phyloP scores from a whole-genome alignment of 2,888 invertebrate species.

The Flexamia atlantica region DNA sequence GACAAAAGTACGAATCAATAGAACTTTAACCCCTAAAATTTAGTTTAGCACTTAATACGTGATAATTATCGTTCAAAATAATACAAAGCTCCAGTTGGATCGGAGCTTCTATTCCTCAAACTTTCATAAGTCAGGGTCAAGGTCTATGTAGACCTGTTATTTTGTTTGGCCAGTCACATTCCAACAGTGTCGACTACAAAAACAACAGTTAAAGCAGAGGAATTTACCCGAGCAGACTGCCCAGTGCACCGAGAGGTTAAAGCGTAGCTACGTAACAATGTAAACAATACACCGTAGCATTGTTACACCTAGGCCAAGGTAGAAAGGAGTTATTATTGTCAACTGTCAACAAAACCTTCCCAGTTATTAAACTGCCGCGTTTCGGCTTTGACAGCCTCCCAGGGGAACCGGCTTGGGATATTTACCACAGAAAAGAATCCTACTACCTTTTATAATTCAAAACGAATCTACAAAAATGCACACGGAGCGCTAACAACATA shows the following conservation, averaged over 20 bases:
- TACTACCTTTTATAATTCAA: slow-evolving; percentile 11
- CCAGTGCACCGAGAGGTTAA: background rate
- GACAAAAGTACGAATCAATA: too few species aligned
- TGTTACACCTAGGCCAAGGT: slow-evolving; percentile 47
- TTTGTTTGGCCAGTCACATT: slow-evolving; percentile 25
- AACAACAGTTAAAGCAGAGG: background rate
- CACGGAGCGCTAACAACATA: background rate
- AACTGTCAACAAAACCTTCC: slow-evolving; percentile 52
- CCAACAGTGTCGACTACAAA: background rate
- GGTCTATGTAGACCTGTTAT: slow-evolving; percentile 32
- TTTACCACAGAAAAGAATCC: background rate
- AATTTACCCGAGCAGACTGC: background rate
- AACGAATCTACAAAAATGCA: background rate
- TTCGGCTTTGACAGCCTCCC: slow-evolving; percentile 57
- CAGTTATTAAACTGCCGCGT: slow-evolving; percentile 51
- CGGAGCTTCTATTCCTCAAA: slow-evolving; percentile 10
- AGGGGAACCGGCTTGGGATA: background rate
- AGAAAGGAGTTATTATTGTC: slow-evolving; percentile 21
- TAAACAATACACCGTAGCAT: slow-evolving; percentile 34
- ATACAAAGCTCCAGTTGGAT: background rate
- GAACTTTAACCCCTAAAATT: too few species aligned
- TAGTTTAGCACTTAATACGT: too few species aligned
- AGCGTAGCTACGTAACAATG: background rate
- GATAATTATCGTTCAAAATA: too few species aligned
- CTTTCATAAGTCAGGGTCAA: slow-evolving; percentile 35